These are phyloP conservation scores for Luehdorfia chinensis DNA, from an alignment of 1,140 invertebrate genomes.

Conservation along the genomic window DNA sequence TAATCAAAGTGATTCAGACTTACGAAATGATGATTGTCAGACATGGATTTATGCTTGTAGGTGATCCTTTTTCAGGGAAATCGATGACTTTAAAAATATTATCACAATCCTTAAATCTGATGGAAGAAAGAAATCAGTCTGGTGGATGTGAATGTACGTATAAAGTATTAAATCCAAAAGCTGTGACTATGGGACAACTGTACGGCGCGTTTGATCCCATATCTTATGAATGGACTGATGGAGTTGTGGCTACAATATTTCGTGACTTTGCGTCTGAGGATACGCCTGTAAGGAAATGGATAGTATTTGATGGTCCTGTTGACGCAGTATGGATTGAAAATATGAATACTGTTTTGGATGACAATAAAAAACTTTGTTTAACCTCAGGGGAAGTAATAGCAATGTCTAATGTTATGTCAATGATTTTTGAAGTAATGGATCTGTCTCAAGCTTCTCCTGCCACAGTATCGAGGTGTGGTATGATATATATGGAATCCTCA, in stretches of 20 bases:
- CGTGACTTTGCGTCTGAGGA: slow-evolving; percentile 82
- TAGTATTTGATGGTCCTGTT: slow-evolving; percentile 94
- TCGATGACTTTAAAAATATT: slow-evolving; percentile 86
- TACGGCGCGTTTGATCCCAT: slow-evolving; percentile 94
- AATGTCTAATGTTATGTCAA: slow-evolving; percentile 90
- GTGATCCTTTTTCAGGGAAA: slow-evolving; percentile 91
- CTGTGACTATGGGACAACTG: slow-evolving; percentile 92
- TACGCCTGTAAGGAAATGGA: slow-evolving; percentile 87
- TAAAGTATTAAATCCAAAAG: slow-evolving; percentile 93
- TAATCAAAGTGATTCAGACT: slow-evolving; percentile 90
- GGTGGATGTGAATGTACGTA: slow-evolving; percentile 81
- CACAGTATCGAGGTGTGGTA: slow-evolving; percentile 95
- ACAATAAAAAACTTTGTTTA: slow-evolving; percentile 94
- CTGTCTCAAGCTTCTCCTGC: slow-evolving; percentile 92
- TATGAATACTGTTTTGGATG: slow-evolving; percentile 95
- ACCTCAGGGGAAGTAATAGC: slow-evolving; percentile 94
- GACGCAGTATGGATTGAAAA: slow-evolving; percentile 98
- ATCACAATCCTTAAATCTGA: slow-evolving; percentile 83
- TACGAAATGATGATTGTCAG: slow-evolving; percentile 96
- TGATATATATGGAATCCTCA: slow-evolving; percentile 94
- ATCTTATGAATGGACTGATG: slow-evolving; percentile 95
- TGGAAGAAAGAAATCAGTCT: slow-evolving; percentile 78
- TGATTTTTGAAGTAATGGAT: slow-evolving; percentile 97
- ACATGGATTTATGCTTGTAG: slow-evolving; percentile 96
- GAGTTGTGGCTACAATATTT: slow-evolving; percentile 88